phyloP scores from a whole-genome alignment of 2,888 invertebrate genomes.

The Eudemis profundana region DNA sequence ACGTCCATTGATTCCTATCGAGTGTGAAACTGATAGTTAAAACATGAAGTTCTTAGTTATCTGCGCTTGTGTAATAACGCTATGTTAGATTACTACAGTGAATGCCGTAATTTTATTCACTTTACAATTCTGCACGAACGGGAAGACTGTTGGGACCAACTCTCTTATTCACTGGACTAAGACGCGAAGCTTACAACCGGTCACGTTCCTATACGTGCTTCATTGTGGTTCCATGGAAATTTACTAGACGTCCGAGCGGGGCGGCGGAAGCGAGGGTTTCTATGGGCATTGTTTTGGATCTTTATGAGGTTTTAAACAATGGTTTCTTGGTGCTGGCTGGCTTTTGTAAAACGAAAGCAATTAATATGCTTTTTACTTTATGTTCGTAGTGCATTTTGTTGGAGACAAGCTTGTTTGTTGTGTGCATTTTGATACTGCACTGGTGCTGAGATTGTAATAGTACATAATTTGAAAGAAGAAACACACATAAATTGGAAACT shows the following conservation, averaged over 20 bases:
- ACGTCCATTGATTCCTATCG: too few species aligned
- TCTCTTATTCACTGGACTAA: slow-evolving; percentile 24
- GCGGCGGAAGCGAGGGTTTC: slow-evolving; percentile 30
- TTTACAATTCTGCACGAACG: background rate
- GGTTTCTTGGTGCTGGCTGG: background rate
- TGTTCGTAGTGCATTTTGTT: background rate
- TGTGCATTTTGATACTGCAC: background rate
- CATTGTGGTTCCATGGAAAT: slow-evolving; percentile 42
- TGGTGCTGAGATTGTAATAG: background rate
- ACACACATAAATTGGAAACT: too few species aligned
- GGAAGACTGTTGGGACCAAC: background rate
- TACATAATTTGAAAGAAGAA: too few species aligned
- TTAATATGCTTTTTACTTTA: background rate
- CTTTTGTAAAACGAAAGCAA: slow-evolving; percentile 1
- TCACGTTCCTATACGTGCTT: slow-evolving; percentile 53
- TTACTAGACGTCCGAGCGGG: slow-evolving; percentile 42
- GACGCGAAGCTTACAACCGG: slow-evolving; percentile 45
- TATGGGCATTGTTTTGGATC: slow-evolving; percentile 32
- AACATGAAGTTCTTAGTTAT: too few species aligned
- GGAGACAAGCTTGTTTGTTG: background rate
- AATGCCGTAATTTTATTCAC: background rate
- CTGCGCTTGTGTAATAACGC: too few species aligned
- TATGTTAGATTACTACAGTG: too few species aligned
- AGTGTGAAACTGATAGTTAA: too few species aligned
- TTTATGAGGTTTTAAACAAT: slow-evolving; percentile 26